Base-by-base conservation (phyloP, 1,140 invertebrate species). In the Eumaeus atala region DNA sequence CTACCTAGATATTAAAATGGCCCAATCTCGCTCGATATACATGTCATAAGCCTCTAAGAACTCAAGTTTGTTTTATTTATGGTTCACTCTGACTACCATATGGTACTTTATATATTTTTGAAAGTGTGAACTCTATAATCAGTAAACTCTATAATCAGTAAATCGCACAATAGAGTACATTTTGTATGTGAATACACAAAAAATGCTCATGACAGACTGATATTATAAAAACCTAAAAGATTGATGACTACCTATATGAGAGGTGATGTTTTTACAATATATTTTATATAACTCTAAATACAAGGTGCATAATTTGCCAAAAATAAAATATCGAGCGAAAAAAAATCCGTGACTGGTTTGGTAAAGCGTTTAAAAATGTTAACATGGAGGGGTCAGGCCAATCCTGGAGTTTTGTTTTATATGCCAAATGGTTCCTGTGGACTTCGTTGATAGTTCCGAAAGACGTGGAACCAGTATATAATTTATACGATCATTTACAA, bases 261-360 rank as follows among this genome's bases (percentile, higher is more conserved):
- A 44, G 21, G 21, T 28, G 6, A 28, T 9, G 40, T 44, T 44
- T 44, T 44, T 3, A 9, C 7, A 6, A 3, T 3, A 28, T 28
- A 3, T 28, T 28, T 28, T 28, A 28, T 28, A 28, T 28, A 28
- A 2, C 2, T 28, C 2, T 28, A 28, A 28, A 2, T 28, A 6
- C 6, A n/a, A n/a, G 21, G 21, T 28, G 21, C 21, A 14, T 44
- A 44, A 44, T 16, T 44, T 44, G 40, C 40, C 40, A 44, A 44
- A 37, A 55, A 35, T 33, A 34, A 58, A 18, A 64, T 37, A 28
- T 18, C 40, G 52, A 62, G 44, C n/a, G 47, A 28, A 10, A 50
- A n/a, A 17, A 54, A 59, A 65, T 69, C 59, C 66, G 72, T 77
- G 76, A 66, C 81, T 84, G 79, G 81, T 84, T 84, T 84, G 81